These are phyloP conservation scores for Cyanocitta stelleri DNA, from an alignment of 2,113 vertebrate genomes.

Conservation along the genomic window DNA sequence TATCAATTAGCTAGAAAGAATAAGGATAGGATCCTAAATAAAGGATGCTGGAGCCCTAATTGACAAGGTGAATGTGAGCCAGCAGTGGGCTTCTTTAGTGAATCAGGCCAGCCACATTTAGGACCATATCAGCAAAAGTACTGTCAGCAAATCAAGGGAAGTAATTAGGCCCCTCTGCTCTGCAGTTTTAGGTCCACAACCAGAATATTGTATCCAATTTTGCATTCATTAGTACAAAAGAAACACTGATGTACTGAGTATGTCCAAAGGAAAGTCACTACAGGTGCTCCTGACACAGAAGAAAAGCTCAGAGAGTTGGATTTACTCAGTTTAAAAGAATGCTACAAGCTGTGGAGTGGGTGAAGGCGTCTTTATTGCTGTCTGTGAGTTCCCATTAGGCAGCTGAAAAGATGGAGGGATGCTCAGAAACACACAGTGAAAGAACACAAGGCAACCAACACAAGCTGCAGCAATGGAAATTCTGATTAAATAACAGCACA, in stretches of 20 bases:
- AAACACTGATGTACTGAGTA: background rate
- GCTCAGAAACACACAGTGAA: background rate
- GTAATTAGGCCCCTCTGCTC: background rate
- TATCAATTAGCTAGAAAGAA: background rate
- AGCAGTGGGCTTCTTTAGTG: background rate
- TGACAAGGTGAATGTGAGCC: background rate
- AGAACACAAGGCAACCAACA: background rate
- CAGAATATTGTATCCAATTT: background rate
- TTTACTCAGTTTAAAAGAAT: background rate
- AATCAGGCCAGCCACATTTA: background rate
- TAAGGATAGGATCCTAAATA: background rate
- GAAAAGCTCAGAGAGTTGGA: background rate
- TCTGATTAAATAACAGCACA: background rate
- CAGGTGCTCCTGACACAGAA: background rate
- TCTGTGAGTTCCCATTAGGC: background rate
- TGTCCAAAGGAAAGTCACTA: background rate
- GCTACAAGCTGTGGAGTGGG: background rate
- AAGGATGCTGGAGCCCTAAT: background rate
- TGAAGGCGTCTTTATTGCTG: background rate
- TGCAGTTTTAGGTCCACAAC: background rate
- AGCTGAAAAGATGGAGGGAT: background rate
- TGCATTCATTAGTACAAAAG: background rate
- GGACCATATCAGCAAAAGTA: rapidly evolving
- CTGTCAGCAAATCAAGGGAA: background rate
- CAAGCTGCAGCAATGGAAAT: background rate